Percentiles rank a stretch among this genome's conserved stretches.
These are phyloP conservation scores for Melanaphis sacchari DNA, from an alignment of 1,140 invertebrate species.

Conservation along the genomic window DNA sequence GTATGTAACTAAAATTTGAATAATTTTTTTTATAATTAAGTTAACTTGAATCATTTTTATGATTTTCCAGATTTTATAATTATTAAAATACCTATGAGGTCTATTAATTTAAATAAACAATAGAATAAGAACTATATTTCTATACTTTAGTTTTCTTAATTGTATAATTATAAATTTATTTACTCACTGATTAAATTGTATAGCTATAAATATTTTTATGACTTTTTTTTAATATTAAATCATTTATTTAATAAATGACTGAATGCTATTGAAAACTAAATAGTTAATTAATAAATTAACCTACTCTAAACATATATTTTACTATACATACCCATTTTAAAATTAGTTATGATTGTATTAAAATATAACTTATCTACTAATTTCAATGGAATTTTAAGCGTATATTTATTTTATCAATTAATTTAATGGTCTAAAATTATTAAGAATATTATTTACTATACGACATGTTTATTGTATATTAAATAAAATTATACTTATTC, in stretches of 20 bases:
- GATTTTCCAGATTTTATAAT: not conserved
- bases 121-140: not conserved
- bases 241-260: not conserved
- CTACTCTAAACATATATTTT: not conserved
- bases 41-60: not conserved
- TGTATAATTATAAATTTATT: not conserved
- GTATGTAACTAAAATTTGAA: not conserved
- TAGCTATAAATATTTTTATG: not conserved
- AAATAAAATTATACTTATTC: not conserved
- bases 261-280: not conserved
- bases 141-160: not conserved
- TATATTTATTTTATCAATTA: not conserved
- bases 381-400: not conserved
- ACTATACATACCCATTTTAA: not conserved
- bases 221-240: not conserved
- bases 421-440: not conserved
- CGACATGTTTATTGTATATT: not conserved
- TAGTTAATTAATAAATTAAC: not conserved
- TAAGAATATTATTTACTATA: not conserved
- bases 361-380: not conserved
- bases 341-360: not conserved
- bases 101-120: not conserved
- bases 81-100: not conserved
- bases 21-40: not conserved
- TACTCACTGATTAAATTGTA: not conserved